Base-by-base conservation (phyloP, 2,797 vertebrate species). In the Saxicola maurus region DNA sequence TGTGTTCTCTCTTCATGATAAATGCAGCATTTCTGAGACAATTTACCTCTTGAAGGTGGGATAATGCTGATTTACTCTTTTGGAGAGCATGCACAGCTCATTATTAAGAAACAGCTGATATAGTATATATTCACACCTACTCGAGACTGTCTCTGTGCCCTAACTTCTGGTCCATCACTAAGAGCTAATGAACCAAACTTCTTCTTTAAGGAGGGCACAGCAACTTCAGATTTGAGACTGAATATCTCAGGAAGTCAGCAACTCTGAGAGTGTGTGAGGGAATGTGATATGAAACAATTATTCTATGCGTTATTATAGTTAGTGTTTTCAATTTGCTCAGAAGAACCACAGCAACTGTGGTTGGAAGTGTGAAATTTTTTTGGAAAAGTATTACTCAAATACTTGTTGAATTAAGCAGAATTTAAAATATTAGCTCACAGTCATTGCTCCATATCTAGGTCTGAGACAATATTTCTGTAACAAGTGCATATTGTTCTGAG, bases 21-120 rank as follows among this genome's bases (percentile, higher is more conserved):
- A 94, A 88, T 48, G 49, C 62, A 91, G 66, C 35, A 81, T 86
- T 78, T 82, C n/a, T 68, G 48, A 53, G 52, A 73, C 16, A 76
- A 59, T 78, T 86, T 51, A 30, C 33, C 28, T 75, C 62, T 37
- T 3, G 1, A 81, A 81, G 51, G 48, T 55, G 40, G 35, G n/a
- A 59, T 72, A 83, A 86, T 77, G 80, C 57, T 62, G 17, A 49
- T 67, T 74, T 85, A 37, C 24, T 81, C 18, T 68, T 87, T 55
- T 59, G 48, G 31, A 61, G 37, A 79, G 19, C 28, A 42, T 33
- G 55, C 33, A 66, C 46, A 69, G 20, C 62, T 86, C 35, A 13
- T 88, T 86, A 84, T 25, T 66, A 42, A 69, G 77, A 60, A 81
- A 76, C 13, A 82, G 23, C 27, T 69, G 40, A 66, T 69, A 35